Evolutionary conservation across 2,113 vertebrate species (phyloP), one percentile per base, ranked within the genome.

Genomic region (Paedocypris sp.): DNA sequence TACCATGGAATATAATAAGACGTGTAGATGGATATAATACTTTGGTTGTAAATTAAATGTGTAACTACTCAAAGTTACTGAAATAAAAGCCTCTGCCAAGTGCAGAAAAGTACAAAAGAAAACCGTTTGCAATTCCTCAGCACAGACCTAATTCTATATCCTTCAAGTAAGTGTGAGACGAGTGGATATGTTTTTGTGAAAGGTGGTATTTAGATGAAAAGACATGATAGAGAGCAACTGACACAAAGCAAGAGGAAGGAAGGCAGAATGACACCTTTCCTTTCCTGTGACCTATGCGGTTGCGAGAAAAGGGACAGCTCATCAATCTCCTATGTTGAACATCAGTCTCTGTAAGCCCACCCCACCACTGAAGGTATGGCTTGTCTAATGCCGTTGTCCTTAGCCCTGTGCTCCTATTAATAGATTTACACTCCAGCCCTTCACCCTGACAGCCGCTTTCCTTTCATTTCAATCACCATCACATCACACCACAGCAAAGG

Each of bases 381-480:
- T 32, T 28, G 52, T 68, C 53, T 60, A 43, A 36, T 38, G 51
- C 60, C 45, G 46, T 26, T 51, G 67, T 66, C 64, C 46, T 69
- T 61, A 48, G 53, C 63, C 46, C 49, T 63, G 49, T 47, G 54
- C 35, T 28, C 12, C 18, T 38, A 31, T 31, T 52, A 36, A 41
- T 57, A 68, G 61, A 73, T 73, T 67, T 70, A 73, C 61, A 51
- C 50, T 39, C 13, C 57, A 38, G 47, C 38, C 33, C 60, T 59
- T 41, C 28, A 60, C 25, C 42, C 16, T 73, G 71, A 63, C 54
- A 69, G 51, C 28, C 39, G 49, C 67, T 67, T 50, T 45, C 50
- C 60, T 66, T 67, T 45, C 36, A 46, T 32, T 20, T 35, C 35
- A 49, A 29, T 26, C 39, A 50, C 29, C 13, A 35, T 42, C 41